phyloP scores from a whole-genome alignment of 2,113 vertebrate genomes.

The Notarius quadriscutis region DNA sequence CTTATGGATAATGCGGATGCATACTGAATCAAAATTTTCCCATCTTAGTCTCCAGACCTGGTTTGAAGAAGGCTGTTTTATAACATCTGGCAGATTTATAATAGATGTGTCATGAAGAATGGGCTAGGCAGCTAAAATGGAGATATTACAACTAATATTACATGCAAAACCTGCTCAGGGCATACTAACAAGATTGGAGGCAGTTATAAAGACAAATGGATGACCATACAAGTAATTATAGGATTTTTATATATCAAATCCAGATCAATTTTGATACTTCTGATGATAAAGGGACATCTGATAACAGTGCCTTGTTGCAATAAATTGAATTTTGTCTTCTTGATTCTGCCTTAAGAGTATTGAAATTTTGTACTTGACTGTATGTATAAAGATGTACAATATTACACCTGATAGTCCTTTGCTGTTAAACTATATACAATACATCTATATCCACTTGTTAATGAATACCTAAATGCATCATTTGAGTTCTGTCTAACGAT shows the following conservation, averaged over 20 bases:
- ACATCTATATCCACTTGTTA: not conserved
- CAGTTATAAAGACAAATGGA: not conserved
- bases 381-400: not conserved
- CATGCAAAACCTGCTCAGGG: not conserved
- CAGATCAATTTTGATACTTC: not conserved
- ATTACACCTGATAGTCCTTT: not conserved
- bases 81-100: not conserved
- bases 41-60: not conserved
- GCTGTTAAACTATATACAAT: not conserved
- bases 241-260: not conserved
- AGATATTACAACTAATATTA: not conserved
- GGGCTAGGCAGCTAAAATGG: not conserved
- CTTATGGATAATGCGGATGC: not conserved
- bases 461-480: constrained; percentile 13
- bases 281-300: not conserved
- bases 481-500: constrained; percentile 19
- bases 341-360: not conserved
- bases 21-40: not conserved
- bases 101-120: not conserved
- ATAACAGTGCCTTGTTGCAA: not conserved
- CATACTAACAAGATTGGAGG: not conserved
- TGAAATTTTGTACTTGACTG: not conserved
- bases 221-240: not conserved
- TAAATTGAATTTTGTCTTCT: not conserved
- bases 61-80: not conserved